phyloP scores from a whole-genome alignment of 2,888 invertebrate species.

The Apantesis nais region DNA sequence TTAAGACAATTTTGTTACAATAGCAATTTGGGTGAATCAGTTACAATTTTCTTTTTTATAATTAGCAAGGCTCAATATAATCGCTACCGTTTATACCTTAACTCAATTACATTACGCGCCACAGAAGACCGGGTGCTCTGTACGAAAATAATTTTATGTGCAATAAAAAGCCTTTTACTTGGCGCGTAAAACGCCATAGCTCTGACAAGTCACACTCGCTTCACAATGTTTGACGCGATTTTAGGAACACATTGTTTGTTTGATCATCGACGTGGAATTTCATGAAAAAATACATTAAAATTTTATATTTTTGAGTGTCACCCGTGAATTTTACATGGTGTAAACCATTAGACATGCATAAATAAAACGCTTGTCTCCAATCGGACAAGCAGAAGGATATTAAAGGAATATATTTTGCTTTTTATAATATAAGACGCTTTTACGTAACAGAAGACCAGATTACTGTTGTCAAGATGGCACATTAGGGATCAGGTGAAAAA shows the following conservation, averaged over 20 bases:
- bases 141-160: conserved; percentile 76
- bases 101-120: conserved; percentile 41
- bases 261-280: conserved; percentile 3
- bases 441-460: no score
- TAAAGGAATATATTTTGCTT: no score
- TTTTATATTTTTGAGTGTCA: not conserved
- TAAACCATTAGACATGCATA: not conserved
- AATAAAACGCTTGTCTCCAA: not conserved
- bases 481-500: not conserved
- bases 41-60: not conserved
- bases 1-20: no score
- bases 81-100: conserved; percentile 25
- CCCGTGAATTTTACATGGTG: not conserved
- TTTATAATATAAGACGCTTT: no score
- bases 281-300: not conserved
- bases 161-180: conserved; percentile 74
- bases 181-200: conserved; percentile 55
- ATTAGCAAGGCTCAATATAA: not conserved
- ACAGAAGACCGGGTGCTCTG: conserved; percentile 52
- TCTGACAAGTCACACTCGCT: conserved; percentile 33
- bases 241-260: conserved; percentile 8
- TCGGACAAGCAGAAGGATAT: no score
- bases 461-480: not conserved
- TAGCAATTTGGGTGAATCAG: not conserved
- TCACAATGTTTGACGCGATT: conserved; percentile 35